Evolutionary conservation across 2,113 vertebrate genomes (phyloP).

Genomic region (Raja brachyura): DNA sequence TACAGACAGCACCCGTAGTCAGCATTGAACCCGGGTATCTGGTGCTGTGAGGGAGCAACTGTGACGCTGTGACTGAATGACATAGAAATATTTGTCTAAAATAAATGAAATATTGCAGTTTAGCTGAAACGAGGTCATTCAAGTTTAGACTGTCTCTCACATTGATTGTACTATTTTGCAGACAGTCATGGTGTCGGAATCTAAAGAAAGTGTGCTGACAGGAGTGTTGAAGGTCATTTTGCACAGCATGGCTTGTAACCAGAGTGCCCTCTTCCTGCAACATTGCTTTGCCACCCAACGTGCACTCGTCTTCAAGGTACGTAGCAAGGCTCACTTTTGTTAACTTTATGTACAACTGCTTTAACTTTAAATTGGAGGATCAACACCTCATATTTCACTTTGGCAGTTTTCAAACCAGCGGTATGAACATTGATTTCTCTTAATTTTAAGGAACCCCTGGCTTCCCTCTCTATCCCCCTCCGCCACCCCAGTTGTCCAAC

Average conservation of each 20-base stretch:
- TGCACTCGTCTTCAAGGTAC: slow-evolving; percentile 78
- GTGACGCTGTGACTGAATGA: background rate
- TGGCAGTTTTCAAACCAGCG: no score
- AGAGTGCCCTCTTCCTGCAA: slow-evolving; percentile 80
- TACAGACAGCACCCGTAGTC: no score
- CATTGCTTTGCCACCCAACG: slow-evolving; percentile 85
- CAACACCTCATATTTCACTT: no score
- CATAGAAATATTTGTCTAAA: background rate
- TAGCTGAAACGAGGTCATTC: background rate
- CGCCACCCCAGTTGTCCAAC: no score
- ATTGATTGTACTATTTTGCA: slow-evolving; percentile 44
- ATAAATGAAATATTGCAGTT: background rate
- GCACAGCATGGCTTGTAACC: slow-evolving; percentile 76
- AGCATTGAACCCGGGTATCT: no score
- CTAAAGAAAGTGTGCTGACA: slow-evolving; percentile 76
- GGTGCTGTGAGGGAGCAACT: no score
- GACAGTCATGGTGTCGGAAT: slow-evolving; percentile 79
- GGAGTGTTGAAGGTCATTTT: slow-evolving; percentile 75
- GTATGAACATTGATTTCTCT: no score
- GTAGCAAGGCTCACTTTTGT: background rate
- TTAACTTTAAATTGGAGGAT: background rate
- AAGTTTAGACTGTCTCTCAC: background rate
- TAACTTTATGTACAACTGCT: background rate
- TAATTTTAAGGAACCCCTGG: no score
- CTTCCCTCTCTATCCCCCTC: no score